A percentile compares a stretch with the other conserved stretches of the same genome.
Conservation (phyloP, 2,113 vertebrate species). For the Camelus dromedarius region DNA sequence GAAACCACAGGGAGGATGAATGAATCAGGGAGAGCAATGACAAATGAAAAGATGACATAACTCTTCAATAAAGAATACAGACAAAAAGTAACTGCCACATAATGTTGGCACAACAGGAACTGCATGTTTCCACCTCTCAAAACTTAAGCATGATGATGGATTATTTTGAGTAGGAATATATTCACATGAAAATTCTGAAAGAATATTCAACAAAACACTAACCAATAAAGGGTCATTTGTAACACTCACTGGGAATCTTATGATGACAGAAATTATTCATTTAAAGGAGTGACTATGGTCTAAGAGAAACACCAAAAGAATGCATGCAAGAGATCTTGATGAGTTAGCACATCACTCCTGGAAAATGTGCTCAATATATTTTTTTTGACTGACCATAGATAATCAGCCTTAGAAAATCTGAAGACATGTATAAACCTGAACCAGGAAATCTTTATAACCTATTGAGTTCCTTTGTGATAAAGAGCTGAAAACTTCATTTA, state of each 20-base stretch:
- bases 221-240: not conserved
- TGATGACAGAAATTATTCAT: not conserved
- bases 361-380: not conserved
- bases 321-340: not conserved
- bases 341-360: not conserved
- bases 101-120: constrained; percentile 2
- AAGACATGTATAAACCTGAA: not conserved
- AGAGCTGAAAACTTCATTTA: not conserved
- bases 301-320: constrained; percentile 14
- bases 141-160: not conserved
- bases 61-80: not conserved
- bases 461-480: not conserved
- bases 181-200: constrained; percentile 44
- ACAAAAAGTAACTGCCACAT: constrained; percentile 17
- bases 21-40: not conserved
- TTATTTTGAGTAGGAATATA: constrained; percentile 6
- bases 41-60: constrained; percentile 33
- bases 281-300: not conserved
- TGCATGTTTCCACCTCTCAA: not conserved
- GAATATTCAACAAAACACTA: constrained; percentile 14
- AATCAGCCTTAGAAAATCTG: not conserved
- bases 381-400: not conserved
- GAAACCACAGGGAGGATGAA: not conserved
- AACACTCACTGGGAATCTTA: not conserved
- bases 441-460: not conserved